Conservation (phyloP, 2,113 vertebrate species). For the Spea bombifrons region DNA sequence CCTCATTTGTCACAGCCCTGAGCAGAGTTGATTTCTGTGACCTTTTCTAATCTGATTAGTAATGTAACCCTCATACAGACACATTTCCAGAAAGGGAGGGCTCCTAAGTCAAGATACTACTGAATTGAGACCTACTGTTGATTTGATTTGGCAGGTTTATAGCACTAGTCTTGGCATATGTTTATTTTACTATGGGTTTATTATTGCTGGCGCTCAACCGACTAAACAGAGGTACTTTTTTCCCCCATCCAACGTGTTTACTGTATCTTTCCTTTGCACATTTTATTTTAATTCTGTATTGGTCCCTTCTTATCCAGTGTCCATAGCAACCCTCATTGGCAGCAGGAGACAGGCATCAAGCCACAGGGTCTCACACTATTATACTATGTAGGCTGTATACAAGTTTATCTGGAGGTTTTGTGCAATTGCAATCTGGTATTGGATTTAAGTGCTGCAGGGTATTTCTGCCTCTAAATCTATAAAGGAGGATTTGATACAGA, state of each 20-base stretch:
- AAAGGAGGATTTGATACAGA: background rate
- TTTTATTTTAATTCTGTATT: slow-evolving; percentile 47
- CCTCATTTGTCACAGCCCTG: slow-evolving; percentile 46
- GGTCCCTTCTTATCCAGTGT: background rate
- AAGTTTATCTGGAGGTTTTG: slow-evolving; percentile 16
- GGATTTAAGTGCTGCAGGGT: slow-evolving; percentile 13
- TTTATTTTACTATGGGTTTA: slow-evolving; percentile 8
- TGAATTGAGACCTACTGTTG: background rate
- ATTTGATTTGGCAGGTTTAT: background rate
- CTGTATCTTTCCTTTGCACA: slow-evolving; percentile 41
- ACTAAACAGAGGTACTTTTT: slow-evolving; percentile 36
- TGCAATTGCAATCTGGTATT: slow-evolving; percentile 22
- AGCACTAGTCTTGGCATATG: slow-evolving; percentile 3
- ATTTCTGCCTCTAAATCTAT: slow-evolving; percentile 4
- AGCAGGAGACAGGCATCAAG: slow-evolving; percentile 22
- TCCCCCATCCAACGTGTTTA: background rate
- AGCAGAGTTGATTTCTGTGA: slow-evolving; percentile 50
- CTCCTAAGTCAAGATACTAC: background rate
- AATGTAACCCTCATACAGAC: slow-evolving; percentile 27
- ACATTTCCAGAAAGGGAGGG: background rate
- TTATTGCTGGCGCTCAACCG: background rate
- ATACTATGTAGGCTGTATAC: background rate
- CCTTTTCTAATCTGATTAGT: slow-evolving; percentile 11
- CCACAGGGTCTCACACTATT: background rate
- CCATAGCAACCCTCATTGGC: slow-evolving; percentile 14